Percentiles rank a stretch among this genome's conserved stretches.
Evolutionary conservation across 2,113 vertebrate genomes (phyloP).

Genomic region (Aspidoscelis tigris): DNA sequence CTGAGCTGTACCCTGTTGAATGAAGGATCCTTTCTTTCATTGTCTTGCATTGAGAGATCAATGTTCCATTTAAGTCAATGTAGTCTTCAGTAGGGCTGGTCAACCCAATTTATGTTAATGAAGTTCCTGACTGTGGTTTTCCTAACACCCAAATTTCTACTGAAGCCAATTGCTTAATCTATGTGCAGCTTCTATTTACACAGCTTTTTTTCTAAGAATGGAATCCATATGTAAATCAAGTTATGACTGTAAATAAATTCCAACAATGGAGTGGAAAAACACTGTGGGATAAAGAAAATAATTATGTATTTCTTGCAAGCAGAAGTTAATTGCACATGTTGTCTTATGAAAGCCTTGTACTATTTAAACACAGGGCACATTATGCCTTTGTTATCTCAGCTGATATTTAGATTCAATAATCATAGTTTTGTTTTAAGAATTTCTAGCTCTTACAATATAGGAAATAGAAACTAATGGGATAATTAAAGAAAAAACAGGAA

Average conservation of each 20-base stretch:
- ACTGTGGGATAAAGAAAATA: neutral
- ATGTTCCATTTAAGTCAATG: too few species aligned
- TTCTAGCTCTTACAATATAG: neutral
- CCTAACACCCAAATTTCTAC: too few species aligned
- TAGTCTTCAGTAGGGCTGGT: too few species aligned
- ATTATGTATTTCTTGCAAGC: neutral
- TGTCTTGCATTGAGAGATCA: too few species aligned
- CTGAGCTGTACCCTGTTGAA: too few species aligned
- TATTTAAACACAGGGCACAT: neutral
- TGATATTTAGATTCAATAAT: neutral
- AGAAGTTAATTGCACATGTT: neutral
- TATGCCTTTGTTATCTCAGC: neutral
- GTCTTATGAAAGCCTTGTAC: neutral
- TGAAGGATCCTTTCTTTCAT: too few species aligned
- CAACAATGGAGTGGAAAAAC: neutral
- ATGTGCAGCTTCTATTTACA: too few species aligned
- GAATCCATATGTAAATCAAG: too few species aligned
- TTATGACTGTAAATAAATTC: neutral
- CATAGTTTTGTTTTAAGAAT: neutral
- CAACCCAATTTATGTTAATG: too few species aligned
- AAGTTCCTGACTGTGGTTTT: too few species aligned
- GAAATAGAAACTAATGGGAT: neutral
- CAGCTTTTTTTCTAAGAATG: too few species aligned
- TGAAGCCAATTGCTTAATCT: too few species aligned
- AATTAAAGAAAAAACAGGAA: neutral